Percentiles rank a stretch among this genome's conserved stretches.
These are phyloP conservation scores for Apus apus DNA, from an alignment of 2,113 vertebrate genomes.

Conservation along the genomic window DNA sequence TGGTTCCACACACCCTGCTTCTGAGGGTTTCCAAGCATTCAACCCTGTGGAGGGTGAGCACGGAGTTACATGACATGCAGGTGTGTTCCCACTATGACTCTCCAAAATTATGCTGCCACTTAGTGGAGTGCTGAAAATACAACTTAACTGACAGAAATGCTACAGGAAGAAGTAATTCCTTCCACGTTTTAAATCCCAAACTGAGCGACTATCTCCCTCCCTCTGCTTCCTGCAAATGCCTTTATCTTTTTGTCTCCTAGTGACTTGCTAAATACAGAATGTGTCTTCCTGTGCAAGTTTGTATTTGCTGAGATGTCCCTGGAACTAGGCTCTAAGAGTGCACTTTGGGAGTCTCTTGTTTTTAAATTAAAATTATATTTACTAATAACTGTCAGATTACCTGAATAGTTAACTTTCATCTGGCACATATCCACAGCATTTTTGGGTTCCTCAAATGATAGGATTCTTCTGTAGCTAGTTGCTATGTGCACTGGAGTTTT, in stretches of 20 bases:
- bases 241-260: not conserved
- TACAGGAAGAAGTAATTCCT: not conserved
- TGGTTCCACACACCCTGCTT: not conserved
- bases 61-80: not conserved
- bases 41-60: not conserved
- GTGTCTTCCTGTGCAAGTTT: not conserved
- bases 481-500: not conserved
- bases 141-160: not conserved
- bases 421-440: not conserved
- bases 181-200: not conserved
- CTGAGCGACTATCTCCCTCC: not conserved
- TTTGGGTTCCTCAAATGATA: not conserved
- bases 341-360: not conserved
- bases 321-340: not conserved
- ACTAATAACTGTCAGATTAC: not conserved
- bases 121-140: not conserved
- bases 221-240: not conserved
- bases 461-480: not conserved
- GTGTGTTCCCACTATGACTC: not conserved
- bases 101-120: not conserved
- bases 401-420: not conserved
- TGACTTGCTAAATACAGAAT: not conserved
- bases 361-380: not conserved
- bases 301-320: not conserved
- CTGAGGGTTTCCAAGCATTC: not conserved